Conservation (phyloP, 2,113 vertebrate genomes). For the Pteronura brasiliensis region DNA sequence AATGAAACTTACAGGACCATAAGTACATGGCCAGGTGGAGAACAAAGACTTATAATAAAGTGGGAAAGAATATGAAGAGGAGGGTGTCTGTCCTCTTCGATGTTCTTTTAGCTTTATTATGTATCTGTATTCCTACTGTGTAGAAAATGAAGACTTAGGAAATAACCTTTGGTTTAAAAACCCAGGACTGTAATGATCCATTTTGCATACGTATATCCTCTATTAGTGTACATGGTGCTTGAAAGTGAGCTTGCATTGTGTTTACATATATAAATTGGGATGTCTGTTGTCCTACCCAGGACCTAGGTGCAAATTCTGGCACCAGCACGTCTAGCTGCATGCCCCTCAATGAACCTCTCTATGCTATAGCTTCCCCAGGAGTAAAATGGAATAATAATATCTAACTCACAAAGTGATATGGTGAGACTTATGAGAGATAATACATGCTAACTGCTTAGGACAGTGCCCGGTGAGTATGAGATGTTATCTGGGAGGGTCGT, state of each 20-base stretch:
- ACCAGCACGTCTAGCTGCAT: neutral
- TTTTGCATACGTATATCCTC: neutral
- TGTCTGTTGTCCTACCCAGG: neutral
- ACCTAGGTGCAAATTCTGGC: neutral
- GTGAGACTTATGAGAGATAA: neutral
- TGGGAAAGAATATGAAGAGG: neutral
- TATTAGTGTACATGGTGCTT: neutral
- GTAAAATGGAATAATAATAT: neutral
- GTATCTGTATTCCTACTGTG: neutral
- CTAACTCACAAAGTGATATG: neutral
- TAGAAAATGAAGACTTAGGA: neutral
- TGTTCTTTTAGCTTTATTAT: neutral
- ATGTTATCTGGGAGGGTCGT: fast-evolving
- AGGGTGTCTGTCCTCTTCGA: fast-evolving
- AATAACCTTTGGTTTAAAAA: neutral
- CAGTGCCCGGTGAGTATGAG: neutral
- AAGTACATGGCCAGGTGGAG: neutral
- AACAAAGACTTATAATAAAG: neutral
- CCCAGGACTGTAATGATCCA: neutral
- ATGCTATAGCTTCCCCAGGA: neutral
- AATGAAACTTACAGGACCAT: neutral
- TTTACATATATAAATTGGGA: neutral
- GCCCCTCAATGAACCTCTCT: neutral
- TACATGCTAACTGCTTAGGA: neutral
- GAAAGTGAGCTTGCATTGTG: neutral